Percentiles rank a stretch among this genome's conserved stretches.
phyloP scores from a whole-genome alignment of 2,113 vertebrate species.

The Sebastes schlegelii region DNA sequence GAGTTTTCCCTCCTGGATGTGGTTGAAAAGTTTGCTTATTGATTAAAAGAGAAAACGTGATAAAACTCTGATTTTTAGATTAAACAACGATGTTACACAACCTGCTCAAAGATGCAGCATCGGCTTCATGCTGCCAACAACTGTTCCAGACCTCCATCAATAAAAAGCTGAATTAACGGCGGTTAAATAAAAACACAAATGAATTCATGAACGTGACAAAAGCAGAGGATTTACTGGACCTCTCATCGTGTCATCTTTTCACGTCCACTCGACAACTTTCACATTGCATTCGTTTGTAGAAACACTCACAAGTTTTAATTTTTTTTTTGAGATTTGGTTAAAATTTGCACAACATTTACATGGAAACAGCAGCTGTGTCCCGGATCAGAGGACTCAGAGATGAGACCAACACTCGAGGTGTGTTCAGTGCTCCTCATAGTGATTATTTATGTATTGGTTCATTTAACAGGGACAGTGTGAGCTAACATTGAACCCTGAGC shows the following conservation, averaged over 20 bases:
- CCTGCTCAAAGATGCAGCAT: neutral
- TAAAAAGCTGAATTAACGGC: neutral
- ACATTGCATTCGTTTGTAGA: conserved; percentile 10
- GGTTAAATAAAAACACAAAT: neutral
- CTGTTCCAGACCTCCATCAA: neutral
- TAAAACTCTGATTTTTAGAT: neutral
- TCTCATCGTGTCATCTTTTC: neutral
- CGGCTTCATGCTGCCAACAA: neutral
- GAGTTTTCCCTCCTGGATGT: too few species aligned
- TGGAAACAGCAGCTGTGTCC: conserved; percentile 22
- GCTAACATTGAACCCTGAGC: too few species aligned
- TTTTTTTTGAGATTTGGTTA: neutral
- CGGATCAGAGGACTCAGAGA: neutral
- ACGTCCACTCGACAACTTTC: conserved; percentile 11
- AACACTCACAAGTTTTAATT: neutral
- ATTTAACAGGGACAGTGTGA: neutral
- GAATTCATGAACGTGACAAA: neutral
- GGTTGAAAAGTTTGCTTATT: neutral
- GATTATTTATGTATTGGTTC: neutral
- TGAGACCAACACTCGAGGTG: neutral
- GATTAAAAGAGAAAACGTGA: neutral
- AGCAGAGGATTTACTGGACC: neutral
- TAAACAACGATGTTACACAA: neutral
- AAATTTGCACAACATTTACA: conserved; percentile 32
- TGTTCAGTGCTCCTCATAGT: neutral